Evolutionary conservation across 2,888 invertebrate species (phyloP).

Genomic region (Lumbricus terrestris): DNA sequence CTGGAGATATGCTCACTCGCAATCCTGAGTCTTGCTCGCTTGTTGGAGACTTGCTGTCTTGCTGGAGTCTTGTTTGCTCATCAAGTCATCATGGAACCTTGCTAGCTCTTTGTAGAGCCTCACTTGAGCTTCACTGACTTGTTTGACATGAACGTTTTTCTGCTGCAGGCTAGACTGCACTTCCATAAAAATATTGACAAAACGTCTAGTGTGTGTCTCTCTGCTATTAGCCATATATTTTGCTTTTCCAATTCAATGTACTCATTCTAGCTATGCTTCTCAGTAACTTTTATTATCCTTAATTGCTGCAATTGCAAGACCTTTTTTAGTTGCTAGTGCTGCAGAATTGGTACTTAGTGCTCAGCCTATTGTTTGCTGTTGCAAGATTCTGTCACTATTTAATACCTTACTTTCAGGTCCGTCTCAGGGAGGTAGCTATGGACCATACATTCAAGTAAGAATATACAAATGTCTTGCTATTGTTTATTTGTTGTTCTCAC

Average conservation of each 20-base stretch:
- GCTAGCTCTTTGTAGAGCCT: no score
- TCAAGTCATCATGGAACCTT: no score
- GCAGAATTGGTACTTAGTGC: no score
- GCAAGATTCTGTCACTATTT: neutral
- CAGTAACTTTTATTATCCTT: constrained; percentile 5
- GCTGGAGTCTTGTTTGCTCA: no score
- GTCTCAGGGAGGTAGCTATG: constrained; percentile 61
- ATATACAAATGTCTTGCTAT: neutral
- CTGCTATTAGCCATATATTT: constrained; percentile 13
- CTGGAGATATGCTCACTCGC: no score
- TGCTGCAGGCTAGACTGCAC: no score
- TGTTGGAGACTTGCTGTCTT: no score
- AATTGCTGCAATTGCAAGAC: neutral
- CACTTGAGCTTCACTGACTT: no score
- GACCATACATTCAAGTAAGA: constrained; percentile 58
- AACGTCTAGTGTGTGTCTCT: neutral
- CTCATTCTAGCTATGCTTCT: neutral
- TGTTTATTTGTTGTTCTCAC: neutral
- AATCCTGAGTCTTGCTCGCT: no score
- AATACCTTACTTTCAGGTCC: constrained; percentile 61
- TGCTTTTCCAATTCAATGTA: neutral
- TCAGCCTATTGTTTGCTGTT: neutral
- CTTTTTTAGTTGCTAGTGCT: neutral
- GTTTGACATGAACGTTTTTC: no score
- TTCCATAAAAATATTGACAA: no score